Evolutionary conservation across 1,140 invertebrate species (phyloP), one percentile per base, ranked within the genome.

Genomic region (Ceratina calcarata): DNA sequence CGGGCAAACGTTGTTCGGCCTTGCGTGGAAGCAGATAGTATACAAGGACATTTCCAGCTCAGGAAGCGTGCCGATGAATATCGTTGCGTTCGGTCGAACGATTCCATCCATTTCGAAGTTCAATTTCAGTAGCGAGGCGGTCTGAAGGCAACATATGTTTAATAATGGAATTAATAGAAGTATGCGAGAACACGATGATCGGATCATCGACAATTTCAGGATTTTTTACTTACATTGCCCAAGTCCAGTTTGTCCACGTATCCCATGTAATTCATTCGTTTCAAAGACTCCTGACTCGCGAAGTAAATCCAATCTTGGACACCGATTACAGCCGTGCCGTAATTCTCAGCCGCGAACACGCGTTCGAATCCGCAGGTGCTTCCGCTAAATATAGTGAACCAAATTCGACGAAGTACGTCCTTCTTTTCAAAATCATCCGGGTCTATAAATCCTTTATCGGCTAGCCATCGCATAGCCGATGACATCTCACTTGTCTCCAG

Each of bases 1-100:
- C 3, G 95, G 95, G 87, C 97, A 98, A 49, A 95, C 93, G 80
- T 94, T 92, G 88, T 97, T 95, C 1, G 95, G 94, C 73, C 96
- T 94, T 3, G 96, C 92, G 12, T 97, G 93, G 88, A 96, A 97
- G 88, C 97, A 98, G 27, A 98, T 94, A 0, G 97, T 98, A 87
- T 98, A 99, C 1, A 98, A 92, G 22, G 97, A 96, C 91, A 99
- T 95, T 93, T 99, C 98, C 85, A 99, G 94, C 93, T 99, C 98
- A 0, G 98, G 98, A 81, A 97, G 96, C 10, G 97, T 98, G 18
- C 98, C 98, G 75, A 98, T 94, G 84, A 98, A 97, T 93, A 98
- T 95, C 1, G 95, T 95, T 65, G 95, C 95, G 3, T 97, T 96
- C 2, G 95, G 95, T 91, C 98, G 98, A 67, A 95, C 93, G 12